Evolutionary conservation across 2,113 vertebrate species (phyloP).

Genomic region (Malurus elegans): DNA sequence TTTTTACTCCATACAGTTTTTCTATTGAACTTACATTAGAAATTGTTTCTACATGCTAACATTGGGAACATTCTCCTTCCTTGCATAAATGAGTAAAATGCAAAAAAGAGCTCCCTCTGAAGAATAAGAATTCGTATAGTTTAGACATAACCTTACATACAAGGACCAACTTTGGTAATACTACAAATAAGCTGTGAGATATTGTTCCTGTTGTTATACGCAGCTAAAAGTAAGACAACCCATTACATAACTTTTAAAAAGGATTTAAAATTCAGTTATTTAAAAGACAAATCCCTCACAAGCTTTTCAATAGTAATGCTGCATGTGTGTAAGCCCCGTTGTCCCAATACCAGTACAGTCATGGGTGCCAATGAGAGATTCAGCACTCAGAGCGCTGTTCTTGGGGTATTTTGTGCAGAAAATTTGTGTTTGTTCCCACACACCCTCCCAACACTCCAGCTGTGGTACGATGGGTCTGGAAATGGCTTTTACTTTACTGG

Average conservation of each 20-base stretch:
- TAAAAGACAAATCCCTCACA: background rate
- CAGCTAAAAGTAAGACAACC: background rate
- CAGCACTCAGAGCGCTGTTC: background rate
- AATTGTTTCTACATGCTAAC: background rate
- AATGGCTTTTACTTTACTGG: background rate
- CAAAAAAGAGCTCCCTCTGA: background rate
- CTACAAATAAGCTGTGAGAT: background rate
- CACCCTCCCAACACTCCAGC: fast-evolving
- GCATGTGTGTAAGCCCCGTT: background rate
- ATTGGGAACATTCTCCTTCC: background rate
- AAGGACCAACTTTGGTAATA: background rate
- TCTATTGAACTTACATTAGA: background rate
- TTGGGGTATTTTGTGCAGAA: background rate
- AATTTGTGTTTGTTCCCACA: background rate
- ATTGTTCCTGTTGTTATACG: background rate
- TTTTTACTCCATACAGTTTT: background rate
- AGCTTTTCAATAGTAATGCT: background rate
- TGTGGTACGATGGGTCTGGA: background rate
- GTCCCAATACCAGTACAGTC: background rate
- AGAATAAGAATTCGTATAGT: background rate
- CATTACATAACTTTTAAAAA: background rate
- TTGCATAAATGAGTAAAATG: background rate
- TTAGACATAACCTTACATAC: background rate
- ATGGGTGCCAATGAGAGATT: background rate
- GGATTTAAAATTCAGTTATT: background rate